phyloP scores from a whole-genome alignment of 2,888 invertebrate genomes.

The Dryobota labecula region DNA sequence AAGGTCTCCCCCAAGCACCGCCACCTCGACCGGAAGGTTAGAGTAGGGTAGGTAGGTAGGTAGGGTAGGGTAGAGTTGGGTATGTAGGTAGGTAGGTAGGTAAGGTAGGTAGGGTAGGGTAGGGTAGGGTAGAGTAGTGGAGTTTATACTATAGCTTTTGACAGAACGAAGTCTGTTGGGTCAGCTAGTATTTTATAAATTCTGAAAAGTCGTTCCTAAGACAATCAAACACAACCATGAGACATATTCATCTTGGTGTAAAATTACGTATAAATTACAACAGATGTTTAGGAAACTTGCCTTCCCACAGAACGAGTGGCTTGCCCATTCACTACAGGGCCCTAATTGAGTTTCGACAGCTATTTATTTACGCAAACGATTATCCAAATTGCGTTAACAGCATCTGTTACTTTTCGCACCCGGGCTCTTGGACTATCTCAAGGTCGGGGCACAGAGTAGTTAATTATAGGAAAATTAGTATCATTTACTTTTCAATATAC shows the following conservation, averaged over 20 bases:
- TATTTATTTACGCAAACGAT: conserved; percentile 89
- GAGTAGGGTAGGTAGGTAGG: too few relatives aligned
- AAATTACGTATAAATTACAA: conserved; percentile 72
- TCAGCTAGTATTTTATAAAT: too few relatives aligned
- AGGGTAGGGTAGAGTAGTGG: too few relatives aligned
- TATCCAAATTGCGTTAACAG: conserved; percentile 88
- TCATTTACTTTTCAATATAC: too few relatives aligned
- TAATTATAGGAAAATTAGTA: neutral
- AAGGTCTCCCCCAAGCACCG: too few relatives aligned
- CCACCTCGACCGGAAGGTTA: too few relatives aligned
- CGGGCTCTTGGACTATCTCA: conserved; percentile 73
- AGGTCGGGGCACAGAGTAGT: conserved; percentile 71
- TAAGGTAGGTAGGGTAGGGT: too few relatives aligned
- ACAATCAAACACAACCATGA: conserved; percentile 2
- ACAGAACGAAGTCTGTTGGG: too few relatives aligned
- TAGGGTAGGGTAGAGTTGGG: too few relatives aligned
- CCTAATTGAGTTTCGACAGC: conserved; percentile 87
- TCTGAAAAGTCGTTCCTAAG: too few relatives aligned
- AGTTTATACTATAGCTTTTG: too few relatives aligned
- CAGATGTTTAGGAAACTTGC: conserved; percentile 79
- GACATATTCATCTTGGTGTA: conserved; percentile 35
- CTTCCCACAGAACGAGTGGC: conserved; percentile 77
- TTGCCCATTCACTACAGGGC: conserved; percentile 72
- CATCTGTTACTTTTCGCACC: conserved; percentile 88
- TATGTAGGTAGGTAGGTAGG: too few relatives aligned